These are phyloP conservation scores for Hypena proboscidalis DNA, from an alignment of 2,888 invertebrate genomes.

Conservation along the genomic window DNA sequence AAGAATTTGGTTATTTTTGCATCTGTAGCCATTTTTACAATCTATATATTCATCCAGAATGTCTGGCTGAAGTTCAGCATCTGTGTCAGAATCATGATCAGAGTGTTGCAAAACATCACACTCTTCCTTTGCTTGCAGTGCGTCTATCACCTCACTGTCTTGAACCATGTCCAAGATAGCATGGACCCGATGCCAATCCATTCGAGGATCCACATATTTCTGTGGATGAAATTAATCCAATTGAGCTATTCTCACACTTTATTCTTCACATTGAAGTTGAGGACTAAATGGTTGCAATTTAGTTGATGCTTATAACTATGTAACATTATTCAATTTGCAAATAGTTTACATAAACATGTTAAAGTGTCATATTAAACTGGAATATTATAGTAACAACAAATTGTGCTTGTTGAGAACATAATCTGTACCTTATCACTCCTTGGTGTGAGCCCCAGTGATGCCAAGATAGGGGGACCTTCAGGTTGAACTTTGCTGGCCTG, in stretches of 20 bases:
- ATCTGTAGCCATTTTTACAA: slow-evolving; percentile 64
- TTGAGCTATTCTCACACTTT: slow-evolving; percentile 72
- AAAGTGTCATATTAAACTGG: slow-evolving; percentile 53
- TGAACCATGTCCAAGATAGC: slow-evolving; percentile 78
- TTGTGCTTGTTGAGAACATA: slow-evolving; percentile 35
- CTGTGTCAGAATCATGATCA: slow-evolving; percentile 75
- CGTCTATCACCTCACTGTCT: slow-evolving; percentile 75
- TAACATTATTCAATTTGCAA: no score
- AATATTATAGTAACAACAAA: slow-evolving; percentile 33
- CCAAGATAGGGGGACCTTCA: slow-evolving; percentile 82
- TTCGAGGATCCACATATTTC: slow-evolving; percentile 80
- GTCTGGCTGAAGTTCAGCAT: slow-evolving; percentile 63
- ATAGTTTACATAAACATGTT: no score
- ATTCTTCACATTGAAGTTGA: slow-evolving; percentile 22
- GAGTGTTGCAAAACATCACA: slow-evolving; percentile 70
- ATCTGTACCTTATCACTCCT: slow-evolving; percentile 83
- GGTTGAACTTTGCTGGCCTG: slow-evolving; percentile 70
- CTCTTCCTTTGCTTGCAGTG: slow-evolving; percentile 72
- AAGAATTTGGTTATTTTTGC: slow-evolving; percentile 60
- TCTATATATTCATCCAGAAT: slow-evolving; percentile 59
- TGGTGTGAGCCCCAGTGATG: slow-evolving; percentile 81
- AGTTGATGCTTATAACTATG: no score
- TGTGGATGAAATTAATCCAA: slow-evolving; percentile 80
- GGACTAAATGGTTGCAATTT: no score
- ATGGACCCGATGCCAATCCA: slow-evolving; percentile 81